phyloP scores from a whole-genome alignment of 2,113 vertebrate genomes.

The Tragelaphus imberbis region DNA sequence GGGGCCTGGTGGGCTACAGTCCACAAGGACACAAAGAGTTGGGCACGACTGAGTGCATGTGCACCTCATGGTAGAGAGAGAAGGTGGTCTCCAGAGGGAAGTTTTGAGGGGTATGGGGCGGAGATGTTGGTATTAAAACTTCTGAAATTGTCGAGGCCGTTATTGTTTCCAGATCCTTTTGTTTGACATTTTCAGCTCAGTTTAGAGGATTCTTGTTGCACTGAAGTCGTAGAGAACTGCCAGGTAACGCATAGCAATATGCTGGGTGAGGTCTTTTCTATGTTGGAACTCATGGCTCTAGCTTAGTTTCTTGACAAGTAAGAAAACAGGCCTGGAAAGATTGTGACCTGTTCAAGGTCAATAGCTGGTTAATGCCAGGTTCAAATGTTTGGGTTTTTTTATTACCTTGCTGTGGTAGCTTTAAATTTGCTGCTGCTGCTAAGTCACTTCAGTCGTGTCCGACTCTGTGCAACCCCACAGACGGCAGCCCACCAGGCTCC shows the following conservation, averaged over 20 bases:
- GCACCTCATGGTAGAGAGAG: neutral
- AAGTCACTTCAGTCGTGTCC: too few species aligned
- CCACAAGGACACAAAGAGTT: neutral
- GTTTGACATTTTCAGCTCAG: neutral
- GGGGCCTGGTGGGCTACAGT: neutral
- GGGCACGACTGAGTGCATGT: accelerated
- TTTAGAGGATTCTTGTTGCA: neutral
- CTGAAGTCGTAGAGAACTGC: neutral
- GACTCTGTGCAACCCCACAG: too few species aligned
- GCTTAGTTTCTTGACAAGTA: neutral
- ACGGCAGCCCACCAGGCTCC: too few species aligned
- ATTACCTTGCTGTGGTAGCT: neutral
- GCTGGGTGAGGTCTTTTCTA: neutral
- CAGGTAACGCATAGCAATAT: neutral
- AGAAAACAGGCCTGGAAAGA: neutral
- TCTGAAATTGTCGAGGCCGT: neutral
- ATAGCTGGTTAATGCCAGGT: neutral
- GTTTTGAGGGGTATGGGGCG: neutral
- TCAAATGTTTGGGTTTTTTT: neutral
- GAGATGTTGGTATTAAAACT: neutral
- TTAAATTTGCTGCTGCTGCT: neutral
- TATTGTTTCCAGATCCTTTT: neutral
- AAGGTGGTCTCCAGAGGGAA: neutral
- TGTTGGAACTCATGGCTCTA: neutral
- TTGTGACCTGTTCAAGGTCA: neutral